phyloP scores from a whole-genome alignment of 2,888 invertebrate genomes.

The Tetheella fluctuosa region DNA sequence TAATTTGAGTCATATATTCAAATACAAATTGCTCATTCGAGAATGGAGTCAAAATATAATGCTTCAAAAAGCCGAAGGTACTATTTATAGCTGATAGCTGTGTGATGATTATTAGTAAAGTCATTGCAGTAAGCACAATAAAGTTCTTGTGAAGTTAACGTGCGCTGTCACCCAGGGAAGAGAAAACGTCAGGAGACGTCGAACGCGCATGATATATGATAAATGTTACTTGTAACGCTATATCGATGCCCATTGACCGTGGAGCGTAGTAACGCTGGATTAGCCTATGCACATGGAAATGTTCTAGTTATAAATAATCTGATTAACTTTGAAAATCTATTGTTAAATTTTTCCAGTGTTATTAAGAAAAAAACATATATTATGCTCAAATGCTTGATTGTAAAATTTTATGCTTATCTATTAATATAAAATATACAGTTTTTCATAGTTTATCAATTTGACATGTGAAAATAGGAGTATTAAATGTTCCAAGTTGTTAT shows the following conservation, averaged over 20 bases:
- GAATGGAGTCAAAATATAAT: background rate
- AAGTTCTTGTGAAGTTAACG: slow-evolving; percentile 65
- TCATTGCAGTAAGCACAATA: slow-evolving; percentile 51
- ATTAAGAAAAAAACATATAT: no score
- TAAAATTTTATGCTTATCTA: no score
- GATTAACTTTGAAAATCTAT: background rate
- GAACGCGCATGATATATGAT: slow-evolving; percentile 76
- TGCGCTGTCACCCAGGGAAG: slow-evolving; percentile 73
- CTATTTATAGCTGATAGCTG: slow-evolving; percentile 1
- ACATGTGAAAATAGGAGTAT: no score
- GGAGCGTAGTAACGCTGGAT: slow-evolving; percentile 43
- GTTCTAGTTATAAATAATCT: background rate
- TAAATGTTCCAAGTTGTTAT: no score
- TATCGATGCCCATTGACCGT: slow-evolving; percentile 37
- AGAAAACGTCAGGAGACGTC: slow-evolving; percentile 75
- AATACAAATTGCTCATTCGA: background rate
- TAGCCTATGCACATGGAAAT: slow-evolving; percentile 17
- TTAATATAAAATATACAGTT: no score
- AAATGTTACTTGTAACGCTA: slow-evolving; percentile 72
- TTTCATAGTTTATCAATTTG: no score
- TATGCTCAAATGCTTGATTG: no score
- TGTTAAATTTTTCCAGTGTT: no score
- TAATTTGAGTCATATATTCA: slow-evolving; percentile 3
- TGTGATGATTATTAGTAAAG: slow-evolving; percentile 11
- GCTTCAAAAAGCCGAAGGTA: slow-evolving; percentile 3